phyloP scores from a whole-genome alignment of 2,113 vertebrate species.

The Urocitellus parryii region DNA sequence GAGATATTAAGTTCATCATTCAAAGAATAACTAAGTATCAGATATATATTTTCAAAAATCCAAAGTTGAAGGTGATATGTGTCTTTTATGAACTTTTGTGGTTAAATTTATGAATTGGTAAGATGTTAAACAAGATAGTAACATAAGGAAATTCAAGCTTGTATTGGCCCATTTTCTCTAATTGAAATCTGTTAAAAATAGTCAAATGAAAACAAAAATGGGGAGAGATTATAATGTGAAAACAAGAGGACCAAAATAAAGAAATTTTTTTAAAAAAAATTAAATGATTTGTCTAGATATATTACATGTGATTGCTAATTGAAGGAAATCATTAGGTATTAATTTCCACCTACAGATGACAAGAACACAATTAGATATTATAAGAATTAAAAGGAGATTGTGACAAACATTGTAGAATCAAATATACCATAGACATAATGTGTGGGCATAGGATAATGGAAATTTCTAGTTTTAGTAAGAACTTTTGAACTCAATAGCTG shows the following conservation, averaged over 20 bases:
- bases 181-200: neutral
- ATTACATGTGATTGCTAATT: neutral
- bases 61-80: neutral
- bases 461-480: neutral
- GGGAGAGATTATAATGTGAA: neutral
- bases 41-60: neutral
- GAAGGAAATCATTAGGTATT: neutral
- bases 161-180: neutral
- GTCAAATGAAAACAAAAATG: neutral
- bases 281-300: neutral
- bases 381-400: neutral
- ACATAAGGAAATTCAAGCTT: neutral
- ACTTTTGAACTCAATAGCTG: neutral
- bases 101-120: neutral
- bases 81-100: neutral
- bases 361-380: neutral
- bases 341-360: neutral
- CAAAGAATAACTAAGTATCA: neutral
- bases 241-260: neutral
- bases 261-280: neutral
- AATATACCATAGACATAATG: neutral
- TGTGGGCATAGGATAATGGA: too few species aligned
- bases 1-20: neutral
- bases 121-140: neutral
- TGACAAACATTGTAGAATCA: neutral